Evolutionary conservation across 2,888 invertebrate species (phyloP).

Genomic region (Phorcus lineatus): DNA sequence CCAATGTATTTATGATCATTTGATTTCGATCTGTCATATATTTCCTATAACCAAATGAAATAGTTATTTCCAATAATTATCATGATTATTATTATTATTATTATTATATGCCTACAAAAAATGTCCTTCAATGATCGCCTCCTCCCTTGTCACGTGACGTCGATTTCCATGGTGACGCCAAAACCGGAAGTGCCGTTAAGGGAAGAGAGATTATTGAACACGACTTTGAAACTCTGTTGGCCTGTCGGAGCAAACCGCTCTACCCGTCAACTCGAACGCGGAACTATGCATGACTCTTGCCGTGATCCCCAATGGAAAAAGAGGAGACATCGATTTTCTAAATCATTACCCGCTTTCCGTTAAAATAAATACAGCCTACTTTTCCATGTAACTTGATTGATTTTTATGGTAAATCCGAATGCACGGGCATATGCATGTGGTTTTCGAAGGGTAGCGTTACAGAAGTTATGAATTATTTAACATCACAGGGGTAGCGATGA

Average conservation of each 20-base stretch:
- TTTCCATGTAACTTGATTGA: neutral
- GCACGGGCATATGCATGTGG: too few relatives aligned
- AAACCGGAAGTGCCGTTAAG: neutral
- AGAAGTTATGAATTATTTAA: too few relatives aligned
- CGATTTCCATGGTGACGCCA: neutral
- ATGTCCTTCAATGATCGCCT: neutral
- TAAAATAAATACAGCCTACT: slow-evolving; percentile 1
- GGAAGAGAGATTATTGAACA: neutral
- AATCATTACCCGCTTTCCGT: neutral
- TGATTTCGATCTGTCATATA: too few relatives aligned
- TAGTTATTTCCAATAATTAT: too few relatives aligned
- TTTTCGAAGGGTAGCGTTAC: too few relatives aligned
- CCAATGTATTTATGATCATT: too few relatives aligned
- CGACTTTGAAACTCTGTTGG: neutral
- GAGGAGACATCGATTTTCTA: neutral
- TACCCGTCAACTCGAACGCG: neutral
- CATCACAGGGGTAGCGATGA: too few relatives aligned
- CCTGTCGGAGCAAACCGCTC: neutral
- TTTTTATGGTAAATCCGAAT: neutral
- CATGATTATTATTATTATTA: too few relatives aligned
- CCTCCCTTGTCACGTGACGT: neutral
- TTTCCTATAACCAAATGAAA: too few relatives aligned
- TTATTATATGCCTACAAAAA: too few relatives aligned
- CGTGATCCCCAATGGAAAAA: neutral
- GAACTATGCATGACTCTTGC: neutral